A percentile compares a stretch with the other conserved stretches of the same genome.
Evolutionary conservation across 2,113 vertebrate species (phyloP).

Genomic region (Oophaga pumilio): DNA sequence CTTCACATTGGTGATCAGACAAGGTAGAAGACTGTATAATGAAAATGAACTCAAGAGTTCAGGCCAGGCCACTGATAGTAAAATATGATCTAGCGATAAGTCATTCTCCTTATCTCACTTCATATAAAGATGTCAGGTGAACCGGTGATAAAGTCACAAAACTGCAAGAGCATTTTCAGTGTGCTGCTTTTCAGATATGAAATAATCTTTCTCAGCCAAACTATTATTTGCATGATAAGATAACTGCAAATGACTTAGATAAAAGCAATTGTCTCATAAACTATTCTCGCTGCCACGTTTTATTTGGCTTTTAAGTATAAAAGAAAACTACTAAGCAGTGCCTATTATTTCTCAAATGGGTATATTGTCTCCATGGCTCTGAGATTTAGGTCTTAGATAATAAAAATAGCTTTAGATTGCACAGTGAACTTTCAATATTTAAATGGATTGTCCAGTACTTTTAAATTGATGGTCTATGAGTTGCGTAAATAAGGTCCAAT

Average conservation of each 20-base stretch:
- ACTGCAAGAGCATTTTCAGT: neutral
- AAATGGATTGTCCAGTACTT: no score
- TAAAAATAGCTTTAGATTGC: neutral
- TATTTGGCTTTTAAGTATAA: neutral
- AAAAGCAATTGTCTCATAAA: neutral
- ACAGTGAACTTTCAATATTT: neutral
- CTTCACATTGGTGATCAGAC: neutral
- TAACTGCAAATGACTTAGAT: constrained; percentile 25
- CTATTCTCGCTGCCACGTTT: neutral
- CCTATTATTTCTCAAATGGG: neutral
- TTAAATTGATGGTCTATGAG: no score
- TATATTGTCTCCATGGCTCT: neutral
- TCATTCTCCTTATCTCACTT: constrained; percentile 24
- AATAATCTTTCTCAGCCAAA: constrained; percentile 38
- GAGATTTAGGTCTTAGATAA: neutral
- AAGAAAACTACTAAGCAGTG: neutral
- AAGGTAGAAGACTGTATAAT: neutral
- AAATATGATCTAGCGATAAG: neutral
- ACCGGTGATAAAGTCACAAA: neutral
- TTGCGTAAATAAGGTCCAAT: no score
- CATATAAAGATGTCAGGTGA: constrained; percentile 9
- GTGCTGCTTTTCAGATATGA: constrained; percentile 31
- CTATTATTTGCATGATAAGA: constrained; percentile 23
- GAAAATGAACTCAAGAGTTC: neutral
- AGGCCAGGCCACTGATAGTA: constrained; percentile 16